Base-by-base conservation (phyloP, 2,113 vertebrate species). In the Gila orcuttii region DNA sequence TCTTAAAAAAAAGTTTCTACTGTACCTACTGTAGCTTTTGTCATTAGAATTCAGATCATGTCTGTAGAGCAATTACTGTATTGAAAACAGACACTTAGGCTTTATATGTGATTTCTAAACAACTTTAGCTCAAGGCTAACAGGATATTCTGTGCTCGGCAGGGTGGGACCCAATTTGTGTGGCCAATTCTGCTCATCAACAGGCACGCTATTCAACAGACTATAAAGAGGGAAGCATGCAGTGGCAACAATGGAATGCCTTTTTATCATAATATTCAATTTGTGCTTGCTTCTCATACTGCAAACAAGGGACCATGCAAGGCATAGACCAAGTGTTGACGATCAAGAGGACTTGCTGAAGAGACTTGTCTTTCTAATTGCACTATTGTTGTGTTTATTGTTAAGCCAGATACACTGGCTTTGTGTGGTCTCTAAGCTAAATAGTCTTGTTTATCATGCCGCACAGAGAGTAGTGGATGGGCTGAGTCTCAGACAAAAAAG, bases 251-350 rank as follows among this genome's bases (percentile, higher is more conserved):
- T 47, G 84, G 25, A 75, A 60, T 21, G 55, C 55, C 81, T 55
- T 86, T 86, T 90, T 85, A 88, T 88, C 73, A 88, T 84, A 71
- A 86, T 74, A 59, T 85, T 87, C 60, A 85, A 71, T 85, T 42
- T 66, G 79, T 39, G n/a, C 60, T 60, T 15, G 12, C 73, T 82
- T 50, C 52, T 33, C 23, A 78, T 78, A 74, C 39, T 66, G 62
- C 71, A 79, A 89, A 45, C 82, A 85, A 68, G 36, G 57, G 76
- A 88, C 76, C 80, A 77, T 71, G 50, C 19, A 19, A 66, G 62
- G 80, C 78, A 77, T 77, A 86, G 68, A 86, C 82, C 85, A 86
- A 77, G 69, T 69, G 25, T 71, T 85, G 69, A 85, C 82, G 84
- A 39, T 81, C 45, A 86, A 83, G 42, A 28, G 68, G 42, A 39